Conservation (phyloP, 2,113 vertebrate species). For the Synchiropus splendidus region DNA sequence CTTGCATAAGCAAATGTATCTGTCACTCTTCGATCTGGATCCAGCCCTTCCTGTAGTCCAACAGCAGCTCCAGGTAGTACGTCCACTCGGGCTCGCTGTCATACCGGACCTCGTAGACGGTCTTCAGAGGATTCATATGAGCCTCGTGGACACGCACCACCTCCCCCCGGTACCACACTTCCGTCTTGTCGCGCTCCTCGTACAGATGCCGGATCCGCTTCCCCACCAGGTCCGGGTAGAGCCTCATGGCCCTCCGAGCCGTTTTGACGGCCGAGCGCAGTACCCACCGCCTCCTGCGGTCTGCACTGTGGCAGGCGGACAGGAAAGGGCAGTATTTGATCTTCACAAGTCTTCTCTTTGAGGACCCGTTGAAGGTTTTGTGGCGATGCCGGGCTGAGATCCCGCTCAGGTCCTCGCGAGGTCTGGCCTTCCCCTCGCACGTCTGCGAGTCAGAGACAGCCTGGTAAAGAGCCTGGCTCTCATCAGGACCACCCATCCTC, state of each 20-base stretch:
- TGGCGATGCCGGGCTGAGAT: constrained; percentile 6
- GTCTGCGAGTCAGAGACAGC: constrained; percentile 24
- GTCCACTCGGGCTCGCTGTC: constrained; percentile 75
- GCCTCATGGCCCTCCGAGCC: constrained; percentile 28
- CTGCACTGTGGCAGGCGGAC: constrained; percentile 40
- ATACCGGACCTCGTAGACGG: constrained; percentile 69
- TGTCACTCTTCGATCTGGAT: constrained; percentile 57
- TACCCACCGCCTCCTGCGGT: constrained; percentile 52
- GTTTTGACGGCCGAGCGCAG: constrained; percentile 56
- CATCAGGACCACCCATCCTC: constrained; percentile 26
- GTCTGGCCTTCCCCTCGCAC: neutral
- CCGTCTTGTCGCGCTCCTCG: constrained; percentile 72
- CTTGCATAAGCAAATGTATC: too few species aligned
- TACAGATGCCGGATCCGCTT: constrained; percentile 72
- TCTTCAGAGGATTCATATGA: constrained; percentile 63
- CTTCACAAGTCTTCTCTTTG: constrained; percentile 43
- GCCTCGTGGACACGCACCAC: constrained; percentile 63
- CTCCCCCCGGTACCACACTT: constrained; percentile 69
- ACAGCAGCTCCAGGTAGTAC: constrained; percentile 70
- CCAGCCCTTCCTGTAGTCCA: constrained; percentile 71
- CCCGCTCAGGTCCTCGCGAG: constrained; percentile 2
- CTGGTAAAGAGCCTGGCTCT: constrained; percentile 42
- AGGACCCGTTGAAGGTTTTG: constrained; percentile 18
- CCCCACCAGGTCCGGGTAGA: constrained; percentile 72
- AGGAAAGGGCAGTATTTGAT: constrained; percentile 64